Evolutionary conservation across 2,888 invertebrate species (phyloP).

Genomic region (Orgyia antiqua): DNA sequence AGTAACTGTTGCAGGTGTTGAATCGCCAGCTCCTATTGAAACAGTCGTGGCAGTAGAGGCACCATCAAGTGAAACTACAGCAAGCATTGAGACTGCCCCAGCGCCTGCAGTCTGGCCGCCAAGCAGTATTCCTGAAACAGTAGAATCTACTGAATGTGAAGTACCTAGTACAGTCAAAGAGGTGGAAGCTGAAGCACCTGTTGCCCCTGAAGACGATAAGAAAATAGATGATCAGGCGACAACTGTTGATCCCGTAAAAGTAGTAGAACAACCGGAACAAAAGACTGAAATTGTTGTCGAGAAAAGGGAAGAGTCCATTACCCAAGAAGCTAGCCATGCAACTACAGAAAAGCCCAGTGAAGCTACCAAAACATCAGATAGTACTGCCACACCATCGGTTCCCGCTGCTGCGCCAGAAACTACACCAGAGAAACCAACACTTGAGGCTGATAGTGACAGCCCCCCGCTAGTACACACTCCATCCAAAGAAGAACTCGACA

Average conservation of each 20-base stretch:
- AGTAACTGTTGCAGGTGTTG: background rate
- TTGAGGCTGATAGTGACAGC: slow-evolving; percentile 42
- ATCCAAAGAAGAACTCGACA: slow-evolving; percentile 50
- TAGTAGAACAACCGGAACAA: slow-evolving; percentile 18
- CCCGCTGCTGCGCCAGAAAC: slow-evolving; percentile 6
- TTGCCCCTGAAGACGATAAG: slow-evolving; percentile 3
- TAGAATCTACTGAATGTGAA: slow-evolving; percentile 15
- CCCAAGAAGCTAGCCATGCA: slow-evolving; percentile 4
- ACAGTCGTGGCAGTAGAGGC: background rate
- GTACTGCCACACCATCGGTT: background rate
- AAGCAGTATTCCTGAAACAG: slow-evolving; percentile 12
- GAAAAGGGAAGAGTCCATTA: slow-evolving; percentile 6
- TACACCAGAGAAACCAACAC: slow-evolving; percentile 27
- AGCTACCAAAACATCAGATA: background rate
- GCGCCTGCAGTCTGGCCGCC: slow-evolving; percentile 1
- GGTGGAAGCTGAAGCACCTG: background rate
- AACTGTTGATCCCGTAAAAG: slow-evolving; percentile 20
- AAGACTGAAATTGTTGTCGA: slow-evolving; percentile 24
- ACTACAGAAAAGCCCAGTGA: slow-evolving; percentile 3
- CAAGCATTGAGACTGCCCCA: background rate
- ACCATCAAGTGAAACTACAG: too few relatives aligned
- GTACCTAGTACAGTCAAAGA: slow-evolving; percentile 15
- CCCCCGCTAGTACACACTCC: slow-evolving; percentile 65
- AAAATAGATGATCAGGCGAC: slow-evolving; percentile 12
- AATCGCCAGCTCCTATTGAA: background rate